Evolutionary conservation across 1,140 invertebrate genomes (phyloP).

Genomic region (Diabrotica undecimpunctata): DNA sequence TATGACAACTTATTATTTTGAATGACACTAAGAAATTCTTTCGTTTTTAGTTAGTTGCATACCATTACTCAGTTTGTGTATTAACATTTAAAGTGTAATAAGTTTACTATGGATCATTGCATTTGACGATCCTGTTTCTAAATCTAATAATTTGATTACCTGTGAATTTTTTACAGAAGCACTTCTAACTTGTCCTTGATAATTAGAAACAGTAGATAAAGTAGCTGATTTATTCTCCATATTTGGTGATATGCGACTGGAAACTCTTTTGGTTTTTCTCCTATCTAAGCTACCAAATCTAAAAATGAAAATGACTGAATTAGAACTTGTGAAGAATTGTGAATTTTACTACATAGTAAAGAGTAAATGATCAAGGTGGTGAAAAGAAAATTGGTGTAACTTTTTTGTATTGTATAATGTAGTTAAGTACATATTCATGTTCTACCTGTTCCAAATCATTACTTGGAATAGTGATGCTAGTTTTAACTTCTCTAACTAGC

Average conservation of each 20-base stretch:
- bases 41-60: neutral
- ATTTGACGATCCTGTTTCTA: neutral
- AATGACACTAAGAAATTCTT: neutral
- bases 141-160: constrained; percentile 29
- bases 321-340: neutral
- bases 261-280: constrained; percentile 51
- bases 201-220: constrained; percentile 32
- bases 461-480: no score
- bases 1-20: no score
- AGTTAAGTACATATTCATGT: no score
- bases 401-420: no score
- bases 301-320: constrained; percentile 6
- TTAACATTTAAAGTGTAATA: no score
- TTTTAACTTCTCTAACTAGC: no score
- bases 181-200: constrained; percentile 32
- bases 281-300: constrained; percentile 64
- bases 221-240: constrained; percentile 40
- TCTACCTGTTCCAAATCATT: no score
- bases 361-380: no score
- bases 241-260: constrained; percentile 40
- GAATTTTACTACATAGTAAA: neutral
- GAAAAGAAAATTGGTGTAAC: no score
- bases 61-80: neutral
- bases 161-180: constrained; percentile 35
- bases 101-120: neutral